Base-by-base conservation (phyloP, 1,140 invertebrate species). In the Aricia agestis region DNA sequence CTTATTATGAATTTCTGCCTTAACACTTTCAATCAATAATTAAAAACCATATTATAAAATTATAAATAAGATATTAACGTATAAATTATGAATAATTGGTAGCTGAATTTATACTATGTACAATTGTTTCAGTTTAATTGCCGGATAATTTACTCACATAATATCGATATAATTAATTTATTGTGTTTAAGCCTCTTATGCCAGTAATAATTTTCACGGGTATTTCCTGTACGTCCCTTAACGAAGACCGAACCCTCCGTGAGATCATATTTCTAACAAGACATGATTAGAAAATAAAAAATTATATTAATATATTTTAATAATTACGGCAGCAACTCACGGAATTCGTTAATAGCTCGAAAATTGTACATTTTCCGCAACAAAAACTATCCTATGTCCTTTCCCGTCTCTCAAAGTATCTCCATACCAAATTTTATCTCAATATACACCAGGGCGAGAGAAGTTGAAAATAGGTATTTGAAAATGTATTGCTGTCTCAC, bases 151-250 rank as follows among this genome's bases (percentile, higher is more conserved):
- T 52, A 52, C 45, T 52, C 45, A 52, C 45, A 52, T 15, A 52
- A 52, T 52, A 52, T 52, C 45, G 45, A 52, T 13, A 52, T 52
- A 52, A 52, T 52, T 52, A 52, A 52, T 52, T 52, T 52, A 52
- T 52, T 52, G 13, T 52, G 11, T 52, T 52, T 52, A 52, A 52
- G 45, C 45, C 45, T 52, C 45, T 52, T 52, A 36, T 52, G 45
- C 10, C 10, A 15, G 45, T 52, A 36, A 36, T 36, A 6, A 52
- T 52, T 52, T 52, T 52, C 45, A 9, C 45, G 45, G 45, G 45
- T 52, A 52, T 52, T 52, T 52, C 45, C 45, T 52, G 45, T 52
- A 52, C 13, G 11, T 15, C 3, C 1, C 13, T 52, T 2, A 52
- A 52, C 45, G 11, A 52, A 52, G 10, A 13, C 13, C 6, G 36